Base-by-base conservation (phyloP, 2,797 vertebrate species). In the Darevskia mixta region DNA sequence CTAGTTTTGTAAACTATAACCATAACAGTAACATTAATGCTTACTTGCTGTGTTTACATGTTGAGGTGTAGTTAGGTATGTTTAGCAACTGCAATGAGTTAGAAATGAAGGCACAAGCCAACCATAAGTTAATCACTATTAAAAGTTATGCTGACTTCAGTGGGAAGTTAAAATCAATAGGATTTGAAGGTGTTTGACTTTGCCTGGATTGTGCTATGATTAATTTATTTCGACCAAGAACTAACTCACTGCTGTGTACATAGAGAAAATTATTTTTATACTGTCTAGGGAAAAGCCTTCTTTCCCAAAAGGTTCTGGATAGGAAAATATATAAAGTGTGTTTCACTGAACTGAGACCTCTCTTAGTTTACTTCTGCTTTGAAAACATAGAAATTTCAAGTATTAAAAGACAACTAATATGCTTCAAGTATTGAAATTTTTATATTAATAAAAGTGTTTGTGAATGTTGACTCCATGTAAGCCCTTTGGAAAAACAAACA, bases 1-100 rank as follows among this genome's bases (percentile, higher is more conserved):
- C 45, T 77, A 79, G 64, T 80, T 90, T 32, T 92, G 32, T 83
- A n/a, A 58, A 41, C 91, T 93, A 92, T 83, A 82, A 91, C 90
- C 75, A 35, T 69, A 88, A 89, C 76, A 29, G 82, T n/a, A 92
- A 76, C 72, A 90, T 87, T 77, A 41, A 72, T 2, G 15, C 77
- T 86, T 85, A 49, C 9, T 77, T 82, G 38, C 78, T 86, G 41
- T 87, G 71, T 90, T 67, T 80, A 2, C 18, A 15, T 78, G 90
- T 91, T 82, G 61, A 85, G 13, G 10, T 76, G n/a, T 72, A 35
- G 10, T 69, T 93, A 92, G 84, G 5, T 92, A 69, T 61, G 15
- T 84, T 92, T 95, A 90, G 79, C 23, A 89, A 77, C n/a, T 87
- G 66, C 78, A 43, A 89, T 73, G 8, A 18, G 85, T 82, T 91